These are phyloP conservation scores for Caenorhabditis becei DNA, from an alignment of 2,888 invertebrate species.

Conservation along the genomic window DNA sequence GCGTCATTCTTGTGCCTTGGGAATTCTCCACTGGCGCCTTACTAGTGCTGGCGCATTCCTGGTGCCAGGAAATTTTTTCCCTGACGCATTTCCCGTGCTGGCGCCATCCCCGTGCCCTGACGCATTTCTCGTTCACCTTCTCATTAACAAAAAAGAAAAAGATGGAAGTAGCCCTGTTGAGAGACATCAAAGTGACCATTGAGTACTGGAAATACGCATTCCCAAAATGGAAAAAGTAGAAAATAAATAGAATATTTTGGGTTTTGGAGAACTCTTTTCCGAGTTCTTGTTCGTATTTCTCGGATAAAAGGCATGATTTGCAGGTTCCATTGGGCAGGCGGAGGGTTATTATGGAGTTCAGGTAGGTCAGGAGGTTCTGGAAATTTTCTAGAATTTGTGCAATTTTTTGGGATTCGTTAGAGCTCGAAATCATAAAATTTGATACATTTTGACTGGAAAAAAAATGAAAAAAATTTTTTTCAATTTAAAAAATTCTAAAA, in stretches of 20 bases:
- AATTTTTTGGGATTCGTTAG: no score
- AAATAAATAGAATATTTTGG: slow-evolving; percentile 1
- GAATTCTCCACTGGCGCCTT: no score
- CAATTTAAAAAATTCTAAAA: neutral
- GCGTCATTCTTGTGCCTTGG: no score
- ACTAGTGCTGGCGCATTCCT: no score
- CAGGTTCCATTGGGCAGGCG: slow-evolving; percentile 47
- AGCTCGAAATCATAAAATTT: no score
- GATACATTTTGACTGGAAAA: no score
- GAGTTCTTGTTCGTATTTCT: neutral
- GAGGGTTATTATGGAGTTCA: slow-evolving; percentile 46
- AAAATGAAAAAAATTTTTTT: no score
- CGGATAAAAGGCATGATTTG: slow-evolving; percentile 14
- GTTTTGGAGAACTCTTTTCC: slow-evolving; percentile 14
- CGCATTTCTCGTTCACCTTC: slow-evolving; percentile 19
- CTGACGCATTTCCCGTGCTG: neutral
- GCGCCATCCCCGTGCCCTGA: neutral
- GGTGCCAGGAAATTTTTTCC: no score
- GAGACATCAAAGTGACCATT: slow-evolving; percentile 44
- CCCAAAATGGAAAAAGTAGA: slow-evolving; percentile 39
- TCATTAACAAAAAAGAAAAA: slow-evolving; percentile 39
- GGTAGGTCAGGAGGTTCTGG: slow-evolving; percentile 19
- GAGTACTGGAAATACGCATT: slow-evolving; percentile 50
- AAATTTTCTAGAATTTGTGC: neutral
- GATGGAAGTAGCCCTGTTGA: slow-evolving; percentile 23